Evolutionary conservation across 2,797 vertebrate species (phyloP), one percentile per base, ranked within the genome.

Genomic region (Leptatherina wallacei): DNA sequence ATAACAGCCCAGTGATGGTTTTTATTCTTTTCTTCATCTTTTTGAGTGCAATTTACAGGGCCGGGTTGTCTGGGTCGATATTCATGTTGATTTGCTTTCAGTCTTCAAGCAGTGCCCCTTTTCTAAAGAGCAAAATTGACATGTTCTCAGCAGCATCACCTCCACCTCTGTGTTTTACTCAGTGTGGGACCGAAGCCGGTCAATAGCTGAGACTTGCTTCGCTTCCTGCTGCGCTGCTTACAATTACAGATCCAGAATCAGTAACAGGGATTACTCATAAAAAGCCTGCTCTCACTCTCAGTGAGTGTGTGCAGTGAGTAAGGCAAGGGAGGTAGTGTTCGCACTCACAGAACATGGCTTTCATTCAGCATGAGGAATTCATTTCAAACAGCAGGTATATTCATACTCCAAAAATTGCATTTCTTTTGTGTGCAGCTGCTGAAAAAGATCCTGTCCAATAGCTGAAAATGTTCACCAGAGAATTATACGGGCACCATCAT

Each of bases 101-200:
- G 90, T 91, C 87, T 89, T 86, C 85, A 77, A 91, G 85, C 85
- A 65, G 83, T 75, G 88, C 76, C 86, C 83, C 85, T 82, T 94
- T 91, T 92, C 85, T 88, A 92, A 93, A 93, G 91, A 92, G 91
- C 91, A 92, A 85, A 90, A 93, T 93, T 91, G 91, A 92, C 90
- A 82, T 85, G 88, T 90, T 91, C 90, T 86, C 91, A 87, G 91
- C 81, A 6, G 90, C 82, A 49, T 73, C 83, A 83, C 88, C 89
- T 85, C 83, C 88, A 86, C 85, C 85, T 81, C 84, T 72, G 83
- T 89, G 83, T 91, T 89, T 86, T 83, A 84, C 87, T 74, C 87
- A 76, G 88, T 83, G 77, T 88, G 89, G 82, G 80, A 80, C 82
- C 60, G 66, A 59, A 36, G 73, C 67, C 63, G 49, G 79, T 93